Percentiles rank a stretch among this genome's conserved stretches.
Conservation (phyloP, 1,140 invertebrate genomes). For the Eueides isabella region DNA sequence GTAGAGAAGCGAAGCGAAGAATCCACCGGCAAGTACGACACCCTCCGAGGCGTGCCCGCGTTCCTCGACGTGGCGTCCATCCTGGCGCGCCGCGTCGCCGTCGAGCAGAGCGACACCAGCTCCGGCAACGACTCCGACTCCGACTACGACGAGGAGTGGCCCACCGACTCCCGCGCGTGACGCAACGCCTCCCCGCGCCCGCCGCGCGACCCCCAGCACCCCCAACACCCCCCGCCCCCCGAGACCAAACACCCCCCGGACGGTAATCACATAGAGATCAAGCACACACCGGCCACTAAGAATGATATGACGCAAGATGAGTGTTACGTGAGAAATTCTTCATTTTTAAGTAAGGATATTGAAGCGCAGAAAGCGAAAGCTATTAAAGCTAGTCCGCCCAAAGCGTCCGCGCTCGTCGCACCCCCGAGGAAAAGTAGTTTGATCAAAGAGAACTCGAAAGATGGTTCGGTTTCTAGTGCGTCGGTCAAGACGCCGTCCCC, state of each 20-base stretch:
- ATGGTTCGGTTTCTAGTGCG: neutral
- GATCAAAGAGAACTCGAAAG: constrained; percentile 26
- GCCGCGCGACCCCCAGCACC: constrained; percentile 26
- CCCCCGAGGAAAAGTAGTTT: constrained; percentile 42
- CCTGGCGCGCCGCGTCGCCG: constrained; percentile 94
- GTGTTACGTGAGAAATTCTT: constrained; percentile 62
- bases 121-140: constrained; percentile 85
- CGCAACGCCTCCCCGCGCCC: constrained; percentile 66
- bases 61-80: constrained; percentile 97
- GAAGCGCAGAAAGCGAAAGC: constrained; percentile 54
- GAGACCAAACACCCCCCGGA: neutral
- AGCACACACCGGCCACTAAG: constrained; percentile 20
- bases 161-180: constrained; percentile 83
- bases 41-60: constrained; percentile 83
- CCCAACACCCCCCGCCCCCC: neutral
- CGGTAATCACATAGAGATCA: constrained; percentile 24
- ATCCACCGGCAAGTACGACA: constrained; percentile 79
- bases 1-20: constrained; percentile 90
- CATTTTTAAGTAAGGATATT: constrained; percentile 62
- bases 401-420: constrained; percentile 25
- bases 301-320: constrained; percentile 36
- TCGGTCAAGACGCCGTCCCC: constrained; percentile 10
- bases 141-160: constrained; percentile 82
- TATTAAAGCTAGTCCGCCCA: constrained; percentile 41
- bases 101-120: constrained; percentile 96